Evolutionary conservation across 2,888 invertebrate species (phyloP), one percentile per base, ranked within the genome.

Genomic region (Cephus pulcher): DNA sequence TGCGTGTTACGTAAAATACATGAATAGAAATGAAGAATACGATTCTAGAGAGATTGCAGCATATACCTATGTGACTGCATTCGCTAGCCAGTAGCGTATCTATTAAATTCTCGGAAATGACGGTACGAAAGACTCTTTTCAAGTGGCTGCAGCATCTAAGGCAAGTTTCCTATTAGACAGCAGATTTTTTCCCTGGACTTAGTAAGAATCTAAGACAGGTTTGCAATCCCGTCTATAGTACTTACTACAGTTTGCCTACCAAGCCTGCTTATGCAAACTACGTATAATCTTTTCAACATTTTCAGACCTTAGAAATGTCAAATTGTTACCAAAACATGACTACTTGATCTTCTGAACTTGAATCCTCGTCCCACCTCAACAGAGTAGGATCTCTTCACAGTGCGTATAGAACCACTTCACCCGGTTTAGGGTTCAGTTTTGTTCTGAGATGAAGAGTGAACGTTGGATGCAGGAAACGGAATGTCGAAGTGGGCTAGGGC

Each of bases 121-220:
- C 69, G 73, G 80, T 79, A 75, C 35, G 69, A 78, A 75, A 78
- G 56, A 34, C 37, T 77, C 69, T 76, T 56, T 77, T 79, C 70
- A 68, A 56, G 76, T 11, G 71, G 70, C 33, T 79, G 56, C 56
- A 56, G 74, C 76, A 73, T 80, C 82, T 80, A 80, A 79, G 86
- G 83, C 84, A 79, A 83, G 86, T 86, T 86, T 86, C 84, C 82
- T 82, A 82, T 82, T 83, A 78, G 76, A 78, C 78, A 79, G 78
- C 81, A 80, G 85, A 35, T 86, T 85, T 80, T 83, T 83, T 78
- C 78, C 79, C 70, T 76, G 78, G 79, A 80, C 80, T 84, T 81
- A 82, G 83, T 83, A 79, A 81, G 86, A 85, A 86, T 86, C 84
- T 86, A 86, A 86, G 86, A 88, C 87, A 84, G 86, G 88, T 87